These are phyloP conservation scores for Brachyopa scutellaris DNA, from an alignment of 2,888 invertebrate genomes.

Conservation along the genomic window DNA sequence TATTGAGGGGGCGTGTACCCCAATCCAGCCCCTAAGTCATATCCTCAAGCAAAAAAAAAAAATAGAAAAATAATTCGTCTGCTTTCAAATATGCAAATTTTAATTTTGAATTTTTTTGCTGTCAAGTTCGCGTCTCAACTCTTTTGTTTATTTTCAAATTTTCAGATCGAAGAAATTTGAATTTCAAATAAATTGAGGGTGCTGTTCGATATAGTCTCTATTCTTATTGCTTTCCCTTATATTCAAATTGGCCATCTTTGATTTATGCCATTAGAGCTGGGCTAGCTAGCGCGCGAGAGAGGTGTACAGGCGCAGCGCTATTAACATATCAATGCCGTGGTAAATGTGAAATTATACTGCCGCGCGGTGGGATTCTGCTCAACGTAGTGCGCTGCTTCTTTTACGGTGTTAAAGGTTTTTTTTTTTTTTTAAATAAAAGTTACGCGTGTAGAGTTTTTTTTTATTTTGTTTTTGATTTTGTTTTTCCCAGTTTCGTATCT, in stretches of 20 bases:
- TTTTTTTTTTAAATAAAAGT: conserved; percentile 28
- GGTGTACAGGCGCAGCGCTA: conserved; percentile 21
- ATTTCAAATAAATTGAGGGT: conserved; percentile 72
- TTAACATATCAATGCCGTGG: conserved; percentile 70
- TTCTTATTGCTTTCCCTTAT: conserved; percentile 64
- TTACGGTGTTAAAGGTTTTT: conserved; percentile 19
- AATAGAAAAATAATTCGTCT: conserved; percentile 22
- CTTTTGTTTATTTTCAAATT: conserved; percentile 48
- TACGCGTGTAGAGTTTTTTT: conserved; percentile 44
- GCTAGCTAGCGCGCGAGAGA: conserved; percentile 1
- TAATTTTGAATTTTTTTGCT: too few relatives aligned
- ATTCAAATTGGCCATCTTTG: conserved; percentile 72
- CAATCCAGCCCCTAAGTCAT: conserved; percentile 34
- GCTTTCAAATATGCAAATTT: conserved; percentile 70
- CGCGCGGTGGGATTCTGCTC: conserved; percentile 27
- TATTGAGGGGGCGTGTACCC: conserved; percentile 57
- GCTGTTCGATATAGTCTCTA: conserved; percentile 67
- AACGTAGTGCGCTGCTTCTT: conserved; percentile 8
- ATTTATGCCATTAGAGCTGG: conserved; percentile 63
- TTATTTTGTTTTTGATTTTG: conserved; percentile 1
- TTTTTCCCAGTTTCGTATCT: not conserved
- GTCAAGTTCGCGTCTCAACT: conserved; percentile 56
- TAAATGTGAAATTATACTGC: conserved; percentile 61
- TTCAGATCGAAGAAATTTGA: conserved; percentile 52
- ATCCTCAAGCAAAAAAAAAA: conserved; percentile 7